Percentiles rank a stretch among this genome's conserved stretches.
phyloP scores from a whole-genome alignment of 2,888 invertebrate species.

The Anticlea derivata region DNA sequence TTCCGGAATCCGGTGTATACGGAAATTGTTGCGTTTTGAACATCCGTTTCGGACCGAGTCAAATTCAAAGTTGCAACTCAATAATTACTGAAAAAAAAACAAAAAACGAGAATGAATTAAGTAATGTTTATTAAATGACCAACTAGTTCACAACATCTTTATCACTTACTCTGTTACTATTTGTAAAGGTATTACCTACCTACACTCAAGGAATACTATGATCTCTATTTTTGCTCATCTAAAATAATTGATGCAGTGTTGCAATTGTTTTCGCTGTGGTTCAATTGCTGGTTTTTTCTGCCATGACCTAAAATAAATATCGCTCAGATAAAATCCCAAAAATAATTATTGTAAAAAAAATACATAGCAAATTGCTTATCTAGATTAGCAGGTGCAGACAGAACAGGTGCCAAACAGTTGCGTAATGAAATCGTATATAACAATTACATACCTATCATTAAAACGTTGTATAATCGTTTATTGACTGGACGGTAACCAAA shows the following conservation, averaged over 20 bases:
- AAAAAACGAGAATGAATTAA: too few species aligned
- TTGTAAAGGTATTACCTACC: too few species aligned
- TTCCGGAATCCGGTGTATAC: conserved; percentile 33
- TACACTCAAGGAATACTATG: too few species aligned
- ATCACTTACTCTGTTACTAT: too few species aligned
- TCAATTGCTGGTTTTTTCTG: too few species aligned
- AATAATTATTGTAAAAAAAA: neutral
- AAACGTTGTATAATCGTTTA: conserved; percentile 26
- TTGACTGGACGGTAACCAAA: conserved; percentile 6
- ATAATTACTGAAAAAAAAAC: neutral
- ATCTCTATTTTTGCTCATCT: too few species aligned
- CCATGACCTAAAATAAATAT: too few species aligned
- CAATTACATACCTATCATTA: conserved; percentile 23
- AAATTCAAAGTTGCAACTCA: conserved; percentile 15
- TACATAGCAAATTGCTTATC: conserved; percentile 29
- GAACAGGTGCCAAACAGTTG: conserved; percentile 21
- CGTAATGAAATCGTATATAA: conserved; percentile 19
- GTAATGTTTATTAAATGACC: too few species aligned
- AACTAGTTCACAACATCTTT: too few species aligned
- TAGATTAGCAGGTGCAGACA: conserved; percentile 33
- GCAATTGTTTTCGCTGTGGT: too few species aligned
- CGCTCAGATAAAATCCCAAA: too few species aligned
- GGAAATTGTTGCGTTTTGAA: conserved; percentile 28
- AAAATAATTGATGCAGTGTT: too few species aligned
- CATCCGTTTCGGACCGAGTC: conserved; percentile 26